Percentiles rank a stretch among this genome's conserved stretches.
phyloP scores from a whole-genome alignment of 2,888 invertebrate species.

The Brachylomia viminalis region DNA sequence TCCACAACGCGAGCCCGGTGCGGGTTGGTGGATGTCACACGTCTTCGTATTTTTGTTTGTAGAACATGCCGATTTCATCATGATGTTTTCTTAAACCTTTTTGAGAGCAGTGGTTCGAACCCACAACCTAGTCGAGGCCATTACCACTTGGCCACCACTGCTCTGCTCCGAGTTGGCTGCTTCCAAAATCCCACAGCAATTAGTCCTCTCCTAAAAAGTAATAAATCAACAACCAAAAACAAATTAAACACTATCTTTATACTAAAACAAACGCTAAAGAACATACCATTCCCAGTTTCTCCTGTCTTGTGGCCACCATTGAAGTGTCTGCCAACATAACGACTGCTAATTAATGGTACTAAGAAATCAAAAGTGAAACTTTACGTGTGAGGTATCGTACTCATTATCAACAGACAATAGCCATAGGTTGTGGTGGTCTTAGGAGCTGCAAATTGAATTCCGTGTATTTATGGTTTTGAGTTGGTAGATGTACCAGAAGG shows the following conservation, averaged over 20 bases:
- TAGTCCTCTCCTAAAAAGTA: not conserved
- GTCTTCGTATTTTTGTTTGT: not conserved
- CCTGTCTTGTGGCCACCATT: constrained; percentile 55
- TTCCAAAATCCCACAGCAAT: not conserved
- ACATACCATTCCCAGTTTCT: constrained; percentile 52
- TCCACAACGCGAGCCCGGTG: not conserved
- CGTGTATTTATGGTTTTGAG: constrained; percentile 6
- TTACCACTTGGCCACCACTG: not conserved
- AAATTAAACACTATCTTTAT: constrained; percentile 32
- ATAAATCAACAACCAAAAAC: not conserved
- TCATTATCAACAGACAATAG: constrained; percentile 48
- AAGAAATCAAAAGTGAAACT: constrained; percentile 58
- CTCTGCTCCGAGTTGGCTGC: not conserved
- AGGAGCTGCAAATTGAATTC: constrained; percentile 13
- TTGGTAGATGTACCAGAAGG: too few relatives aligned
- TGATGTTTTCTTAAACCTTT: not conserved
- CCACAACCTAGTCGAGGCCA: not conserved
- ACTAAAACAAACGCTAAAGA: constrained; percentile 43
- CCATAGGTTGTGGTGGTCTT: constrained; percentile 2
- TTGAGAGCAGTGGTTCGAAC: too few relatives aligned
- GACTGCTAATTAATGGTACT: constrained; percentile 60
- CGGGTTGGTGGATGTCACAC: not conserved
- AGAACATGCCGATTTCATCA: not conserved
- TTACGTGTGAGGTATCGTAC: constrained; percentile 48
- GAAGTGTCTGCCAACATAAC: constrained; percentile 60